Evolutionary conservation across 2,888 invertebrate genomes (phyloP), one percentile per base, ranked within the genome.

Genomic region (Heliconius ismenius): DNA sequence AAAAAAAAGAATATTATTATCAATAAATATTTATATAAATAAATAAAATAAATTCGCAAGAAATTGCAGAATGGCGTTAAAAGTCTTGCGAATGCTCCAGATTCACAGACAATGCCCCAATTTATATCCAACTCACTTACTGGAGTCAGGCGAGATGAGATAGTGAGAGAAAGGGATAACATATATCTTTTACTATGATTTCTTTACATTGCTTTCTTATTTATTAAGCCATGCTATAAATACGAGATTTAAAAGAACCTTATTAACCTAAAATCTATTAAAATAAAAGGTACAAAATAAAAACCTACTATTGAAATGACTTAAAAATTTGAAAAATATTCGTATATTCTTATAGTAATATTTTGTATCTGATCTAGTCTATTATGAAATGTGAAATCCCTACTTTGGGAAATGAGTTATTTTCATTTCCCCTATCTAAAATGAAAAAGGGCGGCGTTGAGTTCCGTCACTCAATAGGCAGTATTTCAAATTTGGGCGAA

Each of bases 111-210:
- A 94, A 93, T 93, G 93, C 90, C 92, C 94, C 91, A 94, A 93
- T 94, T 94, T 93, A 93, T 92, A 93, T 90, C 92, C 93, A 92
- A 93, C 93, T 93, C 93, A 93, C 91, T 93, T 92, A 92, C 90
- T 89, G 88, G 83, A 91, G 91, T 88, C 90, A 86, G 86, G 86
- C 87, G 86, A 87, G 88, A 87, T 86, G 85, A 85, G 86, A 88
- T 86, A 87, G 88, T 85, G 87, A 83, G 83, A 85, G 84, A 85
- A 86, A 86, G 84, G 83, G 81, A 81, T 81, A 79, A 81, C 80
- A 75, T 80, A 79, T 81, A 78, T 82, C 79, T 79, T 79, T 76
- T 78, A 81, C 82, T 78, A 76, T 76, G 63, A 78, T 78, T 73
- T 76, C 76, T 80, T 65, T 80, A 67, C 73, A 67, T 70, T 78